phyloP scores from a whole-genome alignment of 1,140 invertebrate species.

The Bombus superbus region DNA sequence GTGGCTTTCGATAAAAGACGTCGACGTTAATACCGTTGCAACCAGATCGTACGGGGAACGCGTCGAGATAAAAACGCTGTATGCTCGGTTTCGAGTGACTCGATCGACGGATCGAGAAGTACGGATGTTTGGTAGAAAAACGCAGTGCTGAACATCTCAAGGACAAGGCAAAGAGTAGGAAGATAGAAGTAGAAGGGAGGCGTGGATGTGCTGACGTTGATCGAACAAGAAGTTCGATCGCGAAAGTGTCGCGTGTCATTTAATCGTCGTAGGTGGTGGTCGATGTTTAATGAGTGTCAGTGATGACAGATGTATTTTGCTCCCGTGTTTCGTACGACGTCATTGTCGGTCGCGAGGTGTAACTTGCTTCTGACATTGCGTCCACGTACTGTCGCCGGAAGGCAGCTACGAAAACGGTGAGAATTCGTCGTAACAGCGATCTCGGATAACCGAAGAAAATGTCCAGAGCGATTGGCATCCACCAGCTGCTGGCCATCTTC shows the following conservation, averaged over 20 bases:
- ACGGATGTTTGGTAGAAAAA: neutral
- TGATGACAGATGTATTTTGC: constrained; percentile 75
- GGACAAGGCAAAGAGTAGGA: no score
- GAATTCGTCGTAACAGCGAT: neutral
- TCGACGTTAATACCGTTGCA: no score
- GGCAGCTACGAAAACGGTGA: constrained; percentile 5
- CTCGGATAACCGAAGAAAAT: constrained; percentile 37
- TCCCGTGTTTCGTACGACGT: constrained; percentile 48
- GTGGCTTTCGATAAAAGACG: neutral
- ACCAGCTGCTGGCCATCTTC: constrained; percentile 45
- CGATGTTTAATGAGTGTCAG: constrained; percentile 72
- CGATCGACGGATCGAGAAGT: neutral
- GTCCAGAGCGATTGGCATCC: constrained; percentile 7
- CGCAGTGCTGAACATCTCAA: neutral
- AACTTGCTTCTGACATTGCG: constrained; percentile 14
- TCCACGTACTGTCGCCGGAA: neutral
- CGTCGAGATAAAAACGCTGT: neutral
- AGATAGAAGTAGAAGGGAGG: neutral
- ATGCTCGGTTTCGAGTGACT: neutral
- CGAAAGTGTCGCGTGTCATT: no score
- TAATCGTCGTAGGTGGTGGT: constrained; percentile 37
- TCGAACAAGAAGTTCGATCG: constrained; percentile 10
- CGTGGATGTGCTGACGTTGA: neutral
- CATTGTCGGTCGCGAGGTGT: constrained; percentile 36
- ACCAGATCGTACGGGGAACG: neutral